Evolutionary conservation across 2,888 invertebrate species (phyloP), one percentile per base, ranked within the genome.

Genomic region (Nephrocerus scutellatus): DNA sequence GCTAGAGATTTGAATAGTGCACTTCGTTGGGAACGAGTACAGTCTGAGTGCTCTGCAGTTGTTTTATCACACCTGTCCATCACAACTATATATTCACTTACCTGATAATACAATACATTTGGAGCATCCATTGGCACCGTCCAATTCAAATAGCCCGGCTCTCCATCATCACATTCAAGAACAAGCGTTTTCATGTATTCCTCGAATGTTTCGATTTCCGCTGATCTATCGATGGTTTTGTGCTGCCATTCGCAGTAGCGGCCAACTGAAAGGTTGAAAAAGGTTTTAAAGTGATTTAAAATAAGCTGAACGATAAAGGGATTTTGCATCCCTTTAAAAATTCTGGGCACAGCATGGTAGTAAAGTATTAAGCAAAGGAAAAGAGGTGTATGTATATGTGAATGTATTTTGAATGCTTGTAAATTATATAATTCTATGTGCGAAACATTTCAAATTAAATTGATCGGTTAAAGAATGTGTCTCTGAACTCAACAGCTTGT

Each of bases 231-330:
- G 1, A 80, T 71, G 0, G 79, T 80, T 57, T 80, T 82, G 68
- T 88, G 88, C 0, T 77, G 75, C 84, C 87, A 91, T 62, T 90
- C 88, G 65, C 91, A 91, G 62, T 87, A 87, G 7, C 86, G 78
- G 2, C 90, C 90, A 34, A 78, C 84, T 82, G 57, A 6, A 43
- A 35, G 19, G 19, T 25, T 29, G 14, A 6, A 18, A 13, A 12
- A 4, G 1, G 7, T 5, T 10, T 9, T 6, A 12, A 7, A 12
- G 6, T 4, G 15, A 18, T 5, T 10, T 10, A 6, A 15, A 2
- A 15, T 7, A 6, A 2, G 6, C 0, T n/a, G n/a, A n/a, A n/a
- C n/a, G n/a, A n/a, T n/a, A n/a, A n/a, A n/a, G n/a, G n/a, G n/a
- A n/a, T n/a, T n/a, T n/a, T n/a, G n/a, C n/a, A n/a, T n/a, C n/a